Evolutionary conservation across 2,797 vertebrate genomes (phyloP).

Genomic region (Emydoidea blandingii): DNA sequence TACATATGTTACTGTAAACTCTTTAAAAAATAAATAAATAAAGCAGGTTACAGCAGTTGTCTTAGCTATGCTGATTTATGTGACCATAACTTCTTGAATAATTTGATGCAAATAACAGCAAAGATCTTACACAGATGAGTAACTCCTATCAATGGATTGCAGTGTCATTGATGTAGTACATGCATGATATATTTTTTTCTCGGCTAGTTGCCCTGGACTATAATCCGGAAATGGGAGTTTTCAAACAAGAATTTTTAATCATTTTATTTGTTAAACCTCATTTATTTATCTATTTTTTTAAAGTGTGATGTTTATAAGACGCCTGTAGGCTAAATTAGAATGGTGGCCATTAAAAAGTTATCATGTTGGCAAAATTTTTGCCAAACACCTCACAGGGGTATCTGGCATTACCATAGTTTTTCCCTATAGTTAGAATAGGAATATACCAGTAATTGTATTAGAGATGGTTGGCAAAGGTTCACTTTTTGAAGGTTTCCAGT

Average conservation of each 20-base stretch:
- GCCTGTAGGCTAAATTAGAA: not conserved
- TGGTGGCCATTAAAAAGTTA: not conserved
- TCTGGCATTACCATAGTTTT: not conserved
- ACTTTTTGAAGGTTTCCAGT: not conserved
- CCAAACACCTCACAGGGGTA: not conserved
- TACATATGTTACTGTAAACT: not conserved
- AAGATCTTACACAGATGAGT: accelerated
- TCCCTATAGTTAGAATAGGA: not conserved
- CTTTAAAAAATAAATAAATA: not conserved
- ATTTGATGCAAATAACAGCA: not conserved
- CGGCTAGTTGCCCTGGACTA: accelerated
- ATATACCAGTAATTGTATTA: not conserved
- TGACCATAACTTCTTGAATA: not conserved
- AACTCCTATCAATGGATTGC: not conserved
- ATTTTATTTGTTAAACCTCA: not conserved
- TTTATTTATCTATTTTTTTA: accelerated
- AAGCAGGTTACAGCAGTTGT: not conserved
- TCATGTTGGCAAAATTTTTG: accelerated
- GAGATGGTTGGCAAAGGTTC: not conserved
- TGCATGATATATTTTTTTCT: not conserved
- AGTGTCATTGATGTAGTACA: not conserved
- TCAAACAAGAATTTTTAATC: not conserved
- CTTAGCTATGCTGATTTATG: not conserved
- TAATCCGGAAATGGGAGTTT: not conserved
- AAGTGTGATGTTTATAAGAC: not conserved